phyloP scores from a whole-genome alignment of 2,113 vertebrate species.

The Alaudala cheleensis region DNA sequence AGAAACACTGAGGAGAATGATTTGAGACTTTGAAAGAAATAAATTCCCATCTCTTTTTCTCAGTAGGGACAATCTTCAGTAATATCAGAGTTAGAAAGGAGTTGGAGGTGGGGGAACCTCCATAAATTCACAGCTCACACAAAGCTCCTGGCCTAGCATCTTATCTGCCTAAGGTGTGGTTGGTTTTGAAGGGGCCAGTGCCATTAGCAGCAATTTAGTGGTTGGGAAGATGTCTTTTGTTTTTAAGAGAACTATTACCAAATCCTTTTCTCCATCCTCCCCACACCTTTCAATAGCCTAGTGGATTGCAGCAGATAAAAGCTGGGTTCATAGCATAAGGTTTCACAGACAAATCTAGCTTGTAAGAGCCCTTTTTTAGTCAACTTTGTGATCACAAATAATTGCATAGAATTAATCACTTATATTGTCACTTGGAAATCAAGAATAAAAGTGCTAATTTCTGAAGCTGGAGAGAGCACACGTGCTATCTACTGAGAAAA shows the following conservation, averaged over 20 bases:
- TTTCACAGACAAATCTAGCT: not conserved
- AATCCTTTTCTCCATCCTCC: not conserved
- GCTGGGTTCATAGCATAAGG: not conserved
- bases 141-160: not conserved
- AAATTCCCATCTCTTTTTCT: not conserved
- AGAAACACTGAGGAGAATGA: slow-evolving; percentile 9
- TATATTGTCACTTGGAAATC: slow-evolving; percentile 36
- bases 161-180: not conserved
- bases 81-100: not conserved
- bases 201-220: not conserved
- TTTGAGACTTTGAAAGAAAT: slow-evolving; percentile 9
- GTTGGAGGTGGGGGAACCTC: not conserved
- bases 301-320: not conserved
- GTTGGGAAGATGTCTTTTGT: not conserved
- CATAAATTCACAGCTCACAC: not conserved
- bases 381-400: slow-evolving; percentile 7
- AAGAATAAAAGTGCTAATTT: slow-evolving; percentile 21
- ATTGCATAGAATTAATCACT: slow-evolving; percentile 6
- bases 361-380: not conserved
- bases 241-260: not conserved
- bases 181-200: not conserved
- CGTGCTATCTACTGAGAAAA: not conserved
- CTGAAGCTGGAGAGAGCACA: not conserved
- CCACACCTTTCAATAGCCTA: not conserved
- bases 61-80: not conserved